These are phyloP conservation scores for Cryptocephalus moraei DNA, from an alignment of 2,888 invertebrate species.

Conservation along the genomic window DNA sequence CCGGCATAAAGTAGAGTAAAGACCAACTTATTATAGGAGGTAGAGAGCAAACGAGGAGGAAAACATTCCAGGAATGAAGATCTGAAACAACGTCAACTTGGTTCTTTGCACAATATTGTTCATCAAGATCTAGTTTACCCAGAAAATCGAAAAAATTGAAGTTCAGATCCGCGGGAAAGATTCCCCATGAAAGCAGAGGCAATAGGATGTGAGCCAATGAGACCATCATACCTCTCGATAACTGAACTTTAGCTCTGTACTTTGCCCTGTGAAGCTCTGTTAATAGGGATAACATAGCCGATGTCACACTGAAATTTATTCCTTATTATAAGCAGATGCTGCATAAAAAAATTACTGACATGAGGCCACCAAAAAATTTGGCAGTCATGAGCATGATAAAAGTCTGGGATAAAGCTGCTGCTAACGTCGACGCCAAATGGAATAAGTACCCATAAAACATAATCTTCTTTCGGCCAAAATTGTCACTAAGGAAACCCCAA, in stretches of 20 bases:
- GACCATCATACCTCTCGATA: conserved; percentile 54
- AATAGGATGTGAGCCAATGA: conserved; percentile 53
- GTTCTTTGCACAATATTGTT: background rate
- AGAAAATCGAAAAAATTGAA: conserved; percentile 6
- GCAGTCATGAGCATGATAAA: conserved; percentile 53
- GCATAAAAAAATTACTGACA: conserved; percentile 47
- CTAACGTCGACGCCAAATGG: conserved; percentile 51
- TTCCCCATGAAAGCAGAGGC: conserved; percentile 59
- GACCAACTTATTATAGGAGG: conserved; percentile 57
- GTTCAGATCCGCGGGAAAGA: conserved; percentile 47
- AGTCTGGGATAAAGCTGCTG: conserved; percentile 54
- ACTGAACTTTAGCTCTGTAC: conserved; percentile 52
- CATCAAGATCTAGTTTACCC: background rate
- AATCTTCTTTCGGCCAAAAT: conserved; percentile 55
- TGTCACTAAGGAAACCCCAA: conserved; percentile 68
- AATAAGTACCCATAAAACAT: conserved; percentile 55
- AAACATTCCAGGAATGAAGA: conserved; percentile 51
- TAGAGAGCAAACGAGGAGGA: conserved; percentile 47
- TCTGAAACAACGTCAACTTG: conserved; percentile 28
- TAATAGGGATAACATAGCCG: conserved; percentile 58
- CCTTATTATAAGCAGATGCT: background rate
- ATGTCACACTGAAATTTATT: conserved; percentile 44
- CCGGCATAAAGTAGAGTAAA: conserved; percentile 51
- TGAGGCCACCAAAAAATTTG: conserved; percentile 59
- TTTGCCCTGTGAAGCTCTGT: conserved; percentile 60